phyloP scores from a whole-genome alignment of 2,113 vertebrate genomes.

The Desmodus rotundus region DNA sequence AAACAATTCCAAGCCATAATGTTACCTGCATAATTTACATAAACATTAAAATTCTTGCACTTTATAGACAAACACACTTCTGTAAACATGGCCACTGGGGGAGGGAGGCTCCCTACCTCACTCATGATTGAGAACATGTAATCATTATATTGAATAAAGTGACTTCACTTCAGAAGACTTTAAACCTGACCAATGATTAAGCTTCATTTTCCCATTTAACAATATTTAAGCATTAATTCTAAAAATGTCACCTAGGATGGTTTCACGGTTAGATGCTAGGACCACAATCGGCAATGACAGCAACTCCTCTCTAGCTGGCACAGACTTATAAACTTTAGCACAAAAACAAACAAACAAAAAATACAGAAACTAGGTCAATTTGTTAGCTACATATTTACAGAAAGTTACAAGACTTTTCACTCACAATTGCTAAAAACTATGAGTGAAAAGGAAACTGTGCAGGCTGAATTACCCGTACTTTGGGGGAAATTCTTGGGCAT shows the following conservation, averaged over 20 bases:
- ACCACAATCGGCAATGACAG: slow-evolving; percentile 79
- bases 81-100: slow-evolving; percentile 69
- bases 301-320: slow-evolving; percentile 82
- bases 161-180: slow-evolving; percentile 48
- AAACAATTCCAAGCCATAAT: slow-evolving; percentile 73
- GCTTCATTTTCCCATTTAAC: slow-evolving; percentile 50
- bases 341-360: slow-evolving; percentile 72
- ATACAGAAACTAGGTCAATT: slow-evolving; percentile 84
- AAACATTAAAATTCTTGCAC: slow-evolving; percentile 63
- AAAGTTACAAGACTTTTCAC: slow-evolving; percentile 83
- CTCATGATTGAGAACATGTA: slow-evolving; percentile 46
- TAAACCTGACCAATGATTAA: slow-evolving; percentile 58
- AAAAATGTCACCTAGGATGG: slow-evolving; percentile 73
- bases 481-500: slow-evolving; percentile 66
- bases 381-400: slow-evolving; percentile 85
- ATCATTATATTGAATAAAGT: slow-evolving; percentile 54
- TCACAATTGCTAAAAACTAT: slow-evolving; percentile 77
- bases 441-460: slow-evolving; percentile 81
- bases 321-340: slow-evolving; percentile 83
- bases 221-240: slow-evolving; percentile 74
- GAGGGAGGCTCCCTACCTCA: slow-evolving; percentile 43
- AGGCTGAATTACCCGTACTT: slow-evolving; percentile 83
- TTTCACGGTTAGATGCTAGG: slow-evolving; percentile 76
- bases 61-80: slow-evolving; percentile 41
- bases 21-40: slow-evolving; percentile 67